Conservation (phyloP, 2,113 vertebrate genomes). For the Acanthochromis polyacanthus region DNA sequence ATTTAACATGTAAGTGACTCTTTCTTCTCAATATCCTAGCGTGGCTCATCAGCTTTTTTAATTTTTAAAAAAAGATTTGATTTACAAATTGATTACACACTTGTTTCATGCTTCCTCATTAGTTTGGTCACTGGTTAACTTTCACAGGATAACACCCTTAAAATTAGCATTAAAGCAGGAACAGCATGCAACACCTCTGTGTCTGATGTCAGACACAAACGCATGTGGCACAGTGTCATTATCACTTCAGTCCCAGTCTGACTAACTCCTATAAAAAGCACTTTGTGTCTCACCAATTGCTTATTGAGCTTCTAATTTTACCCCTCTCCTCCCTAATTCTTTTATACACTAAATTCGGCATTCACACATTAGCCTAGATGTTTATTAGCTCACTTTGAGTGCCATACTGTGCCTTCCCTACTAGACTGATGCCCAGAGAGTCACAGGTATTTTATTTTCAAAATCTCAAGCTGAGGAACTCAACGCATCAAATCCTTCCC, state of each 20-base stretch:
- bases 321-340: background rate
- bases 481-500: constrained; percentile 2
- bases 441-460: constrained; percentile 18
- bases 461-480: background rate
- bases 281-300: constrained; percentile 21
- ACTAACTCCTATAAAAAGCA: background rate
- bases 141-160: background rate
- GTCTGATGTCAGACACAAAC: background rate
- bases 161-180: background rate
- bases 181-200: background rate
- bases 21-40: background rate
- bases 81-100: too few relatives aligned
- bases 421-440: background rate
- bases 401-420: background rate
- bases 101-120: background rate
- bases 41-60: too few relatives aligned
- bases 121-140: background rate
- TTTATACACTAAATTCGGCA: constrained; percentile 11
- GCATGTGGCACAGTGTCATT: constrained; percentile 18
- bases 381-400: constrained; percentile 20
- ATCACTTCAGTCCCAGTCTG: constrained; percentile 29
- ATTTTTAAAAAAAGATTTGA: too few relatives aligned
- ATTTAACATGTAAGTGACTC: background rate
- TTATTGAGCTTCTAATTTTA: constrained; percentile 11
- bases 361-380: constrained; percentile 8